Evolutionary conservation across 92 coral and sea anemone species (phyloP), one percentile per base, ranked within the genome.

Genomic region (Micromussa lordhowensis): DNA sequence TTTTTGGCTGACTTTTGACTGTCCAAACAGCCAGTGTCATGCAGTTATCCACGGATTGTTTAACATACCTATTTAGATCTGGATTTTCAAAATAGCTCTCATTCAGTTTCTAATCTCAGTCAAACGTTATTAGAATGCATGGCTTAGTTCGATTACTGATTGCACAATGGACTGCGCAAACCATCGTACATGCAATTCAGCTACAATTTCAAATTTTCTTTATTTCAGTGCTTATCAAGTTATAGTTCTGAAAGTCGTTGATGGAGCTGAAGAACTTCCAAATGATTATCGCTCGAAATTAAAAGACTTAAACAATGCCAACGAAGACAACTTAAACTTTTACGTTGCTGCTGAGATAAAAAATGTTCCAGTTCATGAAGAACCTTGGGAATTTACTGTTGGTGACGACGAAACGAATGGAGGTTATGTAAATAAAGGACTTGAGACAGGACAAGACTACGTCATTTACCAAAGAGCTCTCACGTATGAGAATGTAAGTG

Each of bases 391-490:
- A 77, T 77, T 40, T 77, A 44, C 34, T 38, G 80, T 77, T 77
- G 80, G 80, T n/a, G 80, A 77, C 14, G 31, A 32, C 30, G 0
- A 44, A n/a, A 44, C 1, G 31, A 3, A 13, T 40, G 32, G 36
- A 19, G 31, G 80, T 1, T 91, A 87, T 38, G 36, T 49, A n/a
- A 91, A 91, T 69, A 78, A 38, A 63, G 75, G 34, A 32, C 89
- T 91, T 61, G 29, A 70, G 38, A 19, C 49, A 19, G 79, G 82
- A 2, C 22, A 78, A 55, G 68, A 55, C 3, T 84, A 87, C 72
- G 29, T 82, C 11, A 55, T 91, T 28, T 82, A 57, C 63, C 91
- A 92, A 63, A 57, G 94, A 81, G 86, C 93, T 18, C 13, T 86
- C 7, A 91, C 93, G 2, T 22, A 57, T n/a, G 69, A 68, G 35